Percentiles rank a stretch among this genome's conserved stretches.
Conservation (phyloP, 2,888 invertebrate species). For the Pelosia muscerda region DNA sequence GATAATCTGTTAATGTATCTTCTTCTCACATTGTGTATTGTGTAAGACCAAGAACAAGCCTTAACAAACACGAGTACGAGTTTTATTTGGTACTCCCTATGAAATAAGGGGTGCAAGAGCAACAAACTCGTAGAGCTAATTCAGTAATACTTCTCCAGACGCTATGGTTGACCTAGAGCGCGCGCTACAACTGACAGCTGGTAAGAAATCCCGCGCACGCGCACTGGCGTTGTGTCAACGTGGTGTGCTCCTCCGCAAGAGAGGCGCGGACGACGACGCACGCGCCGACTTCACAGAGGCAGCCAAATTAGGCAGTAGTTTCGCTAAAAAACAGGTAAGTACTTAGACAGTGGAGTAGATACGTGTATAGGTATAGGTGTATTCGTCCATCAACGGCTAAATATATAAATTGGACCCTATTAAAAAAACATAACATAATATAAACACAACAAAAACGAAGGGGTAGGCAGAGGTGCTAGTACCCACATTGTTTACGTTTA, state of each 20-base stretch:
- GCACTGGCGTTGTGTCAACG: slow-evolving; percentile 95
- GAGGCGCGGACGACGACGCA: slow-evolving; percentile 90
- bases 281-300: slow-evolving; percentile 92
- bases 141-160: slow-evolving; percentile 76
- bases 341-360: not conserved
- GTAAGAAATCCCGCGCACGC: slow-evolving; percentile 89
- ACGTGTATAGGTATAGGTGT: not conserved
- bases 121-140: not conserved
- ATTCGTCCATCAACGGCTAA: not conserved
- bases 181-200: slow-evolving; percentile 89
- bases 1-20: no score
- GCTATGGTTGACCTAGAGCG: slow-evolving; percentile 91
- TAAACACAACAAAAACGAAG: no score
- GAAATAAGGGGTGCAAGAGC: not conserved
- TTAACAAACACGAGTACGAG: no score
- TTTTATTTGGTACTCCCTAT: no score
- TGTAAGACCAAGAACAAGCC: no score
- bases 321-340: slow-evolving; percentile 93
- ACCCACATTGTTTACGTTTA: no score
- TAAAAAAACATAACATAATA: no score
- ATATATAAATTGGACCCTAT: no score
- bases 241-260: slow-evolving; percentile 91
- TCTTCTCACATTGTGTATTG: no score
- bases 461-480: no score
- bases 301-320: slow-evolving; percentile 93